A percentile compares a stretch with the other conserved stretches of the same genome.
Conservation (phyloP, 2,888 invertebrate species). For the Cheiracanthium punctorium region DNA sequence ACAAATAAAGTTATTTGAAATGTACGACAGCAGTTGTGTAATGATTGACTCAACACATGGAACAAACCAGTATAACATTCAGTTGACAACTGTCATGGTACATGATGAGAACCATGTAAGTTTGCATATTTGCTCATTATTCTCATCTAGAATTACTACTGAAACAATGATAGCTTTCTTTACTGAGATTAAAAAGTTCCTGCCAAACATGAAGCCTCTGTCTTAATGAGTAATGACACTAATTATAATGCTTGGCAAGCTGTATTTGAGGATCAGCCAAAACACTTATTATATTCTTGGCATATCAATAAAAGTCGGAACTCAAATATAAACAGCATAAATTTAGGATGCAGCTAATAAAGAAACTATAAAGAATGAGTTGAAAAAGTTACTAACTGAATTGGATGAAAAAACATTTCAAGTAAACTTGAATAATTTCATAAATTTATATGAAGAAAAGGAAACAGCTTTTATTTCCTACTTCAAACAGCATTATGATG, state of each 20-base stretch:
- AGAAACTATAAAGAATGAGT: no score
- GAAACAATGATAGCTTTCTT: neutral
- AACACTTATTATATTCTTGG: no score
- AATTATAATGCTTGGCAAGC: slow-evolving; percentile 16
- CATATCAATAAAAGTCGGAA: no score
- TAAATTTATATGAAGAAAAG: no score
- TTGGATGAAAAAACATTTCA: no score
- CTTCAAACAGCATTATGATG: no score
- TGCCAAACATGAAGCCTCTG: neutral
- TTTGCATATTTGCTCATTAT: slow-evolving; percentile 2
- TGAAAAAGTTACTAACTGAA: no score
- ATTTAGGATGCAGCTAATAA: no score
- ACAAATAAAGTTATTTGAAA: neutral
- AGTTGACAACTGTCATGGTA: slow-evolving; percentile 19
- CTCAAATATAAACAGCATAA: no score
- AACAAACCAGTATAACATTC: slow-evolving; percentile 19
- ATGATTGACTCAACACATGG: slow-evolving; percentile 31
- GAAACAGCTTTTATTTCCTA: no score
- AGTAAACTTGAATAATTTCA: no score
- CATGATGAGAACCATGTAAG: slow-evolving; percentile 22
- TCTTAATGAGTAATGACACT: slow-evolving; percentile 15
- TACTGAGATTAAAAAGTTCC: neutral
- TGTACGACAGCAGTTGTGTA: neutral
- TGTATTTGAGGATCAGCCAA: neutral
- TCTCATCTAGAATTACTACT: neutral